Conservation (phyloP, 2,797 vertebrate genomes). For the Xiphophorus birchmanni region DNA sequence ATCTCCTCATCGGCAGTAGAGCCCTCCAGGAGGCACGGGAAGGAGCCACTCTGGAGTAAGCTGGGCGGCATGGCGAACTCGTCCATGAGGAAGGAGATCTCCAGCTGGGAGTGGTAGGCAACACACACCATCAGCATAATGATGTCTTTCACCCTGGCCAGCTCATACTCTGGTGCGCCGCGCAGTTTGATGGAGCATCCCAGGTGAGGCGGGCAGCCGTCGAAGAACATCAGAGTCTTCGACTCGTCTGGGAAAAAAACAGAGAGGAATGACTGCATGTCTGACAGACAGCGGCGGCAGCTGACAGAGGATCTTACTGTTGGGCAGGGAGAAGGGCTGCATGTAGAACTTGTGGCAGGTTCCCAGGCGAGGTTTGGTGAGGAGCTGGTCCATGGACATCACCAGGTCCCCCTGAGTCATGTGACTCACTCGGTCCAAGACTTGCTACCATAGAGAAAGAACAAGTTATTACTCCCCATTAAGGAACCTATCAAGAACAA, state of each 20-base stretch:
- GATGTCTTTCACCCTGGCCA: conserved; percentile 96
- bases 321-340: conserved; percentile 92
- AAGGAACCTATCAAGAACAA: neutral
- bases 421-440: conserved; percentile 92
- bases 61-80: conserved; percentile 98
- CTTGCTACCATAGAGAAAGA: conserved; percentile 83
- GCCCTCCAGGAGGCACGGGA: conserved; percentile 88
- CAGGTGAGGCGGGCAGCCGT: conserved; percentile 92
- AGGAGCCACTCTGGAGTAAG: conserved; percentile 84
- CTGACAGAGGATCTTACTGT: conserved; percentile 78
- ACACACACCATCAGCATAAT: conserved; percentile 96
- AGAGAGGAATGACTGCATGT: neutral
- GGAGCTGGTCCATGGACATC: conserved; percentile 99
- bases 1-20: conserved; percentile 50
- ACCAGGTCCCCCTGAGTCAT: conserved; percentile 98
- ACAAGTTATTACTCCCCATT: neutral
- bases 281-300: neutral
- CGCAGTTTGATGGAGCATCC: conserved; percentile 96
- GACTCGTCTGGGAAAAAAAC: conserved; percentile 82
- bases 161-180: conserved; percentile 92
- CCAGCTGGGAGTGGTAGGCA: conserved; percentile 97
- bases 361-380: conserved; percentile 96
- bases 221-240: conserved; percentile 98
- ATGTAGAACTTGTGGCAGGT: conserved; percentile 98
- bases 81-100: conserved; percentile 99